Conservation (phyloP, 2,113 vertebrate species). For the Nanorana parkeri region DNA sequence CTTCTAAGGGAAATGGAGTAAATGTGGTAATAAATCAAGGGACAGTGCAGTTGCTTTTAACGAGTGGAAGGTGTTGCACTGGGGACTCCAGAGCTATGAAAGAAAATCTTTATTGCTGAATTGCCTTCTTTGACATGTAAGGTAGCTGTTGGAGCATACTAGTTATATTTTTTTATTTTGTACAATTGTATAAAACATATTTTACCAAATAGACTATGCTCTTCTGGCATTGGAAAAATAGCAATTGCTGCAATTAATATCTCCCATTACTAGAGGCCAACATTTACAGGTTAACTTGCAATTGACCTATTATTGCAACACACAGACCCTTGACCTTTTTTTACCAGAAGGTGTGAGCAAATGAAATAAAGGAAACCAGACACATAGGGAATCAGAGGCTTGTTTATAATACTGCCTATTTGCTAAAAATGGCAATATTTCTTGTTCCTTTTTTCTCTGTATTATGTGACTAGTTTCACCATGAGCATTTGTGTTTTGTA, state of each 20-base stretch:
- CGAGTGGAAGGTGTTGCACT: slow-evolving; percentile 43
- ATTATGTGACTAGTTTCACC: too few species aligned
- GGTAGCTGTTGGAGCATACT: slow-evolving; percentile 20
- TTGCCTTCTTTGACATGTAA: slow-evolving; percentile 49
- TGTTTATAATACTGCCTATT: too few species aligned
- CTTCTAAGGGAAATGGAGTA: slow-evolving; percentile 53
- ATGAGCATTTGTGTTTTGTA: too few species aligned
- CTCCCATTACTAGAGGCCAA: background rate
- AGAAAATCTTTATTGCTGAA: slow-evolving; percentile 56
- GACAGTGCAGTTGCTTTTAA: slow-evolving; percentile 44
- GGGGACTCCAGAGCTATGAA: slow-evolving; percentile 51
- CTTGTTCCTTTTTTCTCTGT: too few species aligned
- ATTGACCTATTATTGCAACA: slow-evolving; percentile 9
- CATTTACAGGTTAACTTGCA: slow-evolving; percentile 4
- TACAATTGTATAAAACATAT: too few species aligned
- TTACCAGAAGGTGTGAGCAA: background rate
- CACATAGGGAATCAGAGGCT: too few species aligned
- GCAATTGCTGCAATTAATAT: background rate
- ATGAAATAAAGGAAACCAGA: too few species aligned
- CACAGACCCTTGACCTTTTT: slow-evolving; percentile 11
- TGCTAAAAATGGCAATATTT: too few species aligned
- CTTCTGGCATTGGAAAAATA: background rate
- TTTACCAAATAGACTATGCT: too few species aligned
- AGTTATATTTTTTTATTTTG: too few species aligned
- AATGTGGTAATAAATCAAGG: slow-evolving; percentile 52